Evolutionary conservation across 1,140 invertebrate species (phyloP).

Genomic region (Drosophila yakuba): DNA sequence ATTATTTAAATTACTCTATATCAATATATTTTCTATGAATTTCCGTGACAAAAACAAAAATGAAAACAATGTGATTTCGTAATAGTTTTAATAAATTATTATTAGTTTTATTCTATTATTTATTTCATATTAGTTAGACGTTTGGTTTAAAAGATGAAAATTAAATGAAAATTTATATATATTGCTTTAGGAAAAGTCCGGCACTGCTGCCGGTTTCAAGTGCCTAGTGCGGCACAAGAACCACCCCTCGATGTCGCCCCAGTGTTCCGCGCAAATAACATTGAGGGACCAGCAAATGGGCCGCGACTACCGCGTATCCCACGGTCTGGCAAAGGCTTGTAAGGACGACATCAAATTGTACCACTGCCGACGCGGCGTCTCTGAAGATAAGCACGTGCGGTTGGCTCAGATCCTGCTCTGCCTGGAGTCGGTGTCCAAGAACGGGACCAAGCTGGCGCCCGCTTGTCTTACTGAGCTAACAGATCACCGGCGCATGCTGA

Average conservation of each 20-base stretch:
- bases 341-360: constrained; percentile 95
- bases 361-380: constrained; percentile 90
- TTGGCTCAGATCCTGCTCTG: constrained; percentile 97
- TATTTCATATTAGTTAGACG: too few relatives aligned
- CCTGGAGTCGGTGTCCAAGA: constrained; percentile 93
- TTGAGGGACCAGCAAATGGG: constrained; percentile 94
- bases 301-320: constrained; percentile 95
- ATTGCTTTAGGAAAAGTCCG: constrained; percentile 76
- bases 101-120: too few relatives aligned
- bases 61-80: too few relatives aligned
- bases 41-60: too few relatives aligned
- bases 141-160: background rate
- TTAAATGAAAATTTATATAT: background rate
- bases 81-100: too few relatives aligned
- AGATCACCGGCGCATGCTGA: constrained; percentile 94
- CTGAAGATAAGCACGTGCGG: constrained; percentile 92
- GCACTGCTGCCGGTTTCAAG: constrained; percentile 94
- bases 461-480: constrained; percentile 95
- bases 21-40: too few relatives aligned
- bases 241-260: constrained; percentile 88
- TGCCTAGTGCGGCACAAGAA: constrained; percentile 95
- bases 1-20: background rate
- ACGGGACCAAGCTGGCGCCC: constrained; percentile 89
- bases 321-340: constrained; percentile 94
- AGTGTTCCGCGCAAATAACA: constrained; percentile 94